These are phyloP conservation scores for Cetoscarus ocellatus DNA, from an alignment of 2,797 vertebrate genomes.

Conservation along the genomic window DNA sequence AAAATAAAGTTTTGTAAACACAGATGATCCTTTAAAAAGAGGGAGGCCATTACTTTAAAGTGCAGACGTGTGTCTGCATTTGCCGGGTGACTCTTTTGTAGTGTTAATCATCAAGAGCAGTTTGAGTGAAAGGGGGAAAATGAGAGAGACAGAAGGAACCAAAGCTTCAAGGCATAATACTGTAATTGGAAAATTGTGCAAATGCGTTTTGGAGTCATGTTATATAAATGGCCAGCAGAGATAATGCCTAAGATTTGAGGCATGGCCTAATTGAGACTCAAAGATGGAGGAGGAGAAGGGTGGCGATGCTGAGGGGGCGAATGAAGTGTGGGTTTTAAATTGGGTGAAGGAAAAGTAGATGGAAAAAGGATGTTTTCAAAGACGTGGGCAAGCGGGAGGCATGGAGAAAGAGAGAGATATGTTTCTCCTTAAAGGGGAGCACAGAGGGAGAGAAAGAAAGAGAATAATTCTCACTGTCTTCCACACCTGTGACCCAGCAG, in stretches of 20 bases:
- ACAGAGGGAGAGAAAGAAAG: slow-evolving; percentile 45
- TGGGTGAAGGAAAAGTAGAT: slow-evolving; percentile 74
- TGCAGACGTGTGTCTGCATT: slow-evolving; percentile 36
- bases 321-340: slow-evolving; percentile 78
- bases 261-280: slow-evolving; percentile 79
- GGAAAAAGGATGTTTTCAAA: slow-evolving; percentile 78
- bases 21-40: slow-evolving; percentile 23
- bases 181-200: slow-evolving; percentile 84
- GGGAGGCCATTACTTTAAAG: slow-evolving; percentile 40
- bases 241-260: slow-evolving; percentile 77
- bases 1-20: slow-evolving; percentile 37
- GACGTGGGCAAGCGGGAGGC: slow-evolving; percentile 40
- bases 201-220: slow-evolving; percentile 81
- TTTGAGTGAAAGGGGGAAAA: slow-evolving; percentile 73
- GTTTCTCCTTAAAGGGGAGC: slow-evolving; percentile 66
- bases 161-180: slow-evolving; percentile 79
- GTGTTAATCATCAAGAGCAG: slow-evolving; percentile 73
- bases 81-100: slow-evolving; percentile 64
- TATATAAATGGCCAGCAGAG: slow-evolving; percentile 81
- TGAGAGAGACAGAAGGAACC: slow-evolving; percentile 67
- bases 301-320: slow-evolving; percentile 60
- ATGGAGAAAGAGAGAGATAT: slow-evolving; percentile 29
- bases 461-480: slow-evolving; percentile 77
- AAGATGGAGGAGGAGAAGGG: slow-evolving; percentile 69
- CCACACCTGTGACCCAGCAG: slow-evolving; percentile 82